phyloP scores from a whole-genome alignment of 1,140 invertebrate genomes.

The Probaryconus sp. region DNA sequence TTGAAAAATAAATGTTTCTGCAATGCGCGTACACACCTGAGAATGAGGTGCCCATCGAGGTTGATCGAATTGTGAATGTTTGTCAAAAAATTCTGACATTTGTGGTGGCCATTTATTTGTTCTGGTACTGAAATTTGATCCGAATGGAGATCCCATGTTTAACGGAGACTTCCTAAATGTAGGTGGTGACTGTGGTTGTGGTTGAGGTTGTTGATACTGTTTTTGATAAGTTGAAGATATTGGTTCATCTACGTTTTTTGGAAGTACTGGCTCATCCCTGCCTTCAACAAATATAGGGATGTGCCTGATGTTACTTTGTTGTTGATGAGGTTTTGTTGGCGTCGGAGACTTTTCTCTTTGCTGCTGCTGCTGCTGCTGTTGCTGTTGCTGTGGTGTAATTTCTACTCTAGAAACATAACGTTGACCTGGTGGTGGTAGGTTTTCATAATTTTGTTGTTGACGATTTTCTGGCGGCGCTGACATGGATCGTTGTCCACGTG shows the following conservation, averaged over 20 bases:
- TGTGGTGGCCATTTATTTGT: slow-evolving; percentile 46
- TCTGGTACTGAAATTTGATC: slow-evolving; percentile 30
- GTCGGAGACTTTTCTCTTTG: slow-evolving; percentile 61
- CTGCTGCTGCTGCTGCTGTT: slow-evolving; percentile 56
- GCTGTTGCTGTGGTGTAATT: slow-evolving; percentile 75
- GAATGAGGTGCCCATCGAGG: slow-evolving; percentile 14
- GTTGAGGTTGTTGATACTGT: too few relatives aligned
- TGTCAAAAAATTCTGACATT: slow-evolving; percentile 41
- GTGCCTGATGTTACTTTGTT: slow-evolving; percentile 82
- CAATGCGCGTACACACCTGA: slow-evolving; percentile 3
- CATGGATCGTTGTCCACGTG: slow-evolving; percentile 82
- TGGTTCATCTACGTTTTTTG: slow-evolving; percentile 76
- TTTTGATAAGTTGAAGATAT: slow-evolving; percentile 24
- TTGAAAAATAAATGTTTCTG: too few relatives aligned
- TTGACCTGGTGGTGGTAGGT: slow-evolving; percentile 38
- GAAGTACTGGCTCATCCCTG: slow-evolving; percentile 85
- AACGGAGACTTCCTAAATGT: slow-evolving; percentile 37
- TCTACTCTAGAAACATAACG: slow-evolving; percentile 80
- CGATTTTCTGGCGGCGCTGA: slow-evolving; percentile 82
- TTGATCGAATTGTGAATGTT: slow-evolving; percentile 35
- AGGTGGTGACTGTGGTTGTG: slow-evolving; percentile 38
- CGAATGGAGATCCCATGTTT: slow-evolving; percentile 35
- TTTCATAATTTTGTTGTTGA: slow-evolving; percentile 50
- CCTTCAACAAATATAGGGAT: slow-evolving; percentile 94
- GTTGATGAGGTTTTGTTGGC: slow-evolving; percentile 62